A percentile compares a stretch with the other conserved stretches of the same genome.
These are phyloP conservation scores for Cylas formicarius DNA, from an alignment of 1,140 invertebrate species.

Conservation along the genomic window DNA sequence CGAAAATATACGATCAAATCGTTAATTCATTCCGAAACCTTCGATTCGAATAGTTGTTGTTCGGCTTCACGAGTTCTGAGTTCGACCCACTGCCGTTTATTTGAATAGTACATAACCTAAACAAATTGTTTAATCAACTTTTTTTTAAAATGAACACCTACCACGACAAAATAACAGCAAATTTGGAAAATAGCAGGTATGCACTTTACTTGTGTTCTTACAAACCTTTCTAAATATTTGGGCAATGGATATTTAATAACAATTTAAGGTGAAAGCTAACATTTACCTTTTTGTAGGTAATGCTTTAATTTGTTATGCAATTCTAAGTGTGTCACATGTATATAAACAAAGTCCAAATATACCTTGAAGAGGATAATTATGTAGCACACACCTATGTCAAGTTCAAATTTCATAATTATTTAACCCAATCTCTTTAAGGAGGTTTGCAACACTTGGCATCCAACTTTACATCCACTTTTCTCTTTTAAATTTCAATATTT, in stretches of 20 bases:
- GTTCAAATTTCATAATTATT: conserved; percentile 11
- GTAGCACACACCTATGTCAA: conserved; percentile 8
- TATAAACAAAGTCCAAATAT: conserved; percentile 9
- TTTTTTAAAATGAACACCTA: conserved; percentile 33
- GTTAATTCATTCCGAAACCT: conserved; percentile 1
- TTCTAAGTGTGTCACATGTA: conserved; percentile 30
- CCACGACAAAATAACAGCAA: conserved; percentile 31
- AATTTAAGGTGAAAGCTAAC: conserved; percentile 23
- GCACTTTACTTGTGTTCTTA: conserved; percentile 4
- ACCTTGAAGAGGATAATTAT: conserved; percentile 12
- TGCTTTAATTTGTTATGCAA: conserved; percentile 27
- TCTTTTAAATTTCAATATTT: too few relatives aligned
- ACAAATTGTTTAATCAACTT: conserved; percentile 4
- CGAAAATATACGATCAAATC: not conserved
- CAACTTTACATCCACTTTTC: too few relatives aligned
- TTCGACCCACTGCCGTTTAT: conserved; percentile 13
- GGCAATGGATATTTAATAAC: conserved; percentile 1
- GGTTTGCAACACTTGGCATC: too few relatives aligned
- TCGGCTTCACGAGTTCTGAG: conserved; percentile 9
- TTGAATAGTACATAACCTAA: conserved; percentile 8
- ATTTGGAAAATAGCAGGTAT: conserved; percentile 36
- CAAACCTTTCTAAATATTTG: not conserved
- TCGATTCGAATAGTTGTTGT: conserved; percentile 9
- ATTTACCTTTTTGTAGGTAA: conserved; percentile 17
- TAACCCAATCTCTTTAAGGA: too few relatives aligned